Evolutionary conservation across 2,113 vertebrate genomes (phyloP), one percentile per base, ranked within the genome.

Genomic region (Bufo bufo): DNA sequence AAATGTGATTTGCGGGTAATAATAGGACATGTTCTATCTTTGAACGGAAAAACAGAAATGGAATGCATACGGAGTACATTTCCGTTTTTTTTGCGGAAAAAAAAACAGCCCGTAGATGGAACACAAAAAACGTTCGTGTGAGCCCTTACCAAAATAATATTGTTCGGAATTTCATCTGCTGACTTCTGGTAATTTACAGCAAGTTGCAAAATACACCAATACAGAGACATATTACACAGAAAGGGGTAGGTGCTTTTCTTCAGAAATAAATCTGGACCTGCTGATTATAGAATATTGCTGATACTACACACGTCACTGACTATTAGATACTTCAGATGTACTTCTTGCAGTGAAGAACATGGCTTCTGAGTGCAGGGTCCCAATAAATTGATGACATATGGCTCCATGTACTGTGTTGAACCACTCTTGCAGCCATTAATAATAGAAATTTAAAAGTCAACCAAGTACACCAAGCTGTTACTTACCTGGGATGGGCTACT

Each of bases 401-500:
- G 66, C 66, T 71, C 2, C 7, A 66, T 71, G 23, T 13, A 3
- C 12, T 58, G 56, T 66, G 20, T 23, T 65, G 20, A 65, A 13
- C 20, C 63, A n/a, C 63, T 66, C n/a, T 66, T 66, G 7, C 4
- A 9, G 20, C 61, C 61, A 19, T 19, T 16, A 63, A 20, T 19
- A 63, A 63, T 19, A 63, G 8, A 58, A 12, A 12, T 2, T 52
- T 5, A 52, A 52, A 52, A 10, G 56, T 52, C 9, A 6, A 2
- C 5, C 5, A 52, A 52, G 5, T 52, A 9, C 52, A 52, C 5
- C 52, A 0, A 6, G 9, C 5, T 6, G 5, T 9, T 52, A 66
- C 63, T 95, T 92, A 99, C 99, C 97, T 99, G 99, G 0, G 99
- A 99, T 0, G 98, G 98, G 90, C 97, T 99, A 91, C 98, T 99